These are phyloP conservation scores for Rhabditoides inermis DNA, from an alignment of 2,888 invertebrate species.

Conservation along the genomic window DNA sequence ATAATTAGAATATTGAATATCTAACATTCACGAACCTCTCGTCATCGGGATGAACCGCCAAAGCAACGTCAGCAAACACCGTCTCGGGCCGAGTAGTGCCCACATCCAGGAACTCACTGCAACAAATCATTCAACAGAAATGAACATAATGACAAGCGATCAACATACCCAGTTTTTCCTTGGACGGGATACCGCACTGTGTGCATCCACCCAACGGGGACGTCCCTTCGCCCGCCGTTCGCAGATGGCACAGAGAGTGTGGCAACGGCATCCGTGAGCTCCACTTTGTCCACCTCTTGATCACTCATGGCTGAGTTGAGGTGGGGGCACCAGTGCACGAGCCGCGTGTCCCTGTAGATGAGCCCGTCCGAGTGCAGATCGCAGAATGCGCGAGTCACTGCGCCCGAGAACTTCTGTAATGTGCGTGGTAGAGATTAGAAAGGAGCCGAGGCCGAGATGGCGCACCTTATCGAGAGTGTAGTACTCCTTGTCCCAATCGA, in stretches of 20 bases:
- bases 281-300: constrained; percentile 57
- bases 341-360: constrained; percentile 59
- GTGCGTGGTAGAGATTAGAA: constrained; percentile 2
- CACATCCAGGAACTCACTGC: constrained; percentile 24
- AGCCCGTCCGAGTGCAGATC: constrained; percentile 68
- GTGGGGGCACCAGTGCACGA: constrained; percentile 87
- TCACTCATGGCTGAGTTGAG: constrained; percentile 85
- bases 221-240: constrained; percentile 11
- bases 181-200: constrained; percentile 18
- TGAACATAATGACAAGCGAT: background rate
- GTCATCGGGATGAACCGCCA: constrained; percentile 84
- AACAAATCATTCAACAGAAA: background rate
- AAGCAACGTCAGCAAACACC: constrained; percentile 81
- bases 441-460: too few species aligned
- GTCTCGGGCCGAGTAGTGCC: constrained; percentile 68
- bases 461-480: constrained; percentile 78
- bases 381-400: constrained; percentile 79
- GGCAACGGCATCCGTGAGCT: constrained; percentile 12
- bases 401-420: constrained; percentile 62
- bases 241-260: constrained; percentile 11
- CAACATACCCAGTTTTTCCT: constrained; percentile 4
- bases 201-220: constrained; percentile 30
- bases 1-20: background rate
- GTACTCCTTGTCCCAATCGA: constrained; percentile 76
- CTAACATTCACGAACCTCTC: constrained; percentile 53